Evolutionary conservation across 2,113 vertebrate genomes (phyloP), one percentile per base, ranked within the genome.

Genomic region (Hemiscyllium ocellatum): DNA sequence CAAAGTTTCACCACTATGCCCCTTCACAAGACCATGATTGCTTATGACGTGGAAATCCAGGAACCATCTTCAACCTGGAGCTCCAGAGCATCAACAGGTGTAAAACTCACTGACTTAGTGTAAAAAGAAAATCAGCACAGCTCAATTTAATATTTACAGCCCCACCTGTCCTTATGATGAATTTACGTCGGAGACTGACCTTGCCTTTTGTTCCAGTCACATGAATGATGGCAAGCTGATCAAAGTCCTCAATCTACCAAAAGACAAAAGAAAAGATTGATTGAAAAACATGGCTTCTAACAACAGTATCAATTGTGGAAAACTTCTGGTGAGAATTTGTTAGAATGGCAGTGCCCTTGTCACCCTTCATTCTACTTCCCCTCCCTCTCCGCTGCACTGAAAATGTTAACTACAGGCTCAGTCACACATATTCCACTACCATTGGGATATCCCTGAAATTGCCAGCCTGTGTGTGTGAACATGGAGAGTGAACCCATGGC

Each of bases 181-280:
- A 33, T 76, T 70, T 70, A 70, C n/a, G 7, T 85, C 52, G 68
- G n/a, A 47, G 20, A 66, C 97, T 98, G 96, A 99, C 99, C 98
- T 99, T 99, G 96, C 99, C 99, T 97, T 99, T 99, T 50, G 99
- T 99, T 96, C 99, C 99, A 0, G 99, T 99, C 95, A 99, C 98
- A 24, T 99, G 99, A 96, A 99, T 99, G 95, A 99, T 98, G 96
- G 99, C 99, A 42, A 99, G 97, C 96, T 95, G 97, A 96, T 99
- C 98, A 33, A 99, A 97, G 96, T 99, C 98, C 56, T 99, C 98
- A 96, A 99, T 98, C 99, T 99, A 97, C 68, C 95, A 95, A 52
- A 52, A 86, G 26, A 96, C 6, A 96, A 10, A 96, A 24, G 96
- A 29, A 72, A 78, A 0, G 42, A 95, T 97, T 76, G 20, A 96